phyloP scores from a whole-genome alignment of 2,797 vertebrate species.

The Oophaga sylvatica region DNA sequence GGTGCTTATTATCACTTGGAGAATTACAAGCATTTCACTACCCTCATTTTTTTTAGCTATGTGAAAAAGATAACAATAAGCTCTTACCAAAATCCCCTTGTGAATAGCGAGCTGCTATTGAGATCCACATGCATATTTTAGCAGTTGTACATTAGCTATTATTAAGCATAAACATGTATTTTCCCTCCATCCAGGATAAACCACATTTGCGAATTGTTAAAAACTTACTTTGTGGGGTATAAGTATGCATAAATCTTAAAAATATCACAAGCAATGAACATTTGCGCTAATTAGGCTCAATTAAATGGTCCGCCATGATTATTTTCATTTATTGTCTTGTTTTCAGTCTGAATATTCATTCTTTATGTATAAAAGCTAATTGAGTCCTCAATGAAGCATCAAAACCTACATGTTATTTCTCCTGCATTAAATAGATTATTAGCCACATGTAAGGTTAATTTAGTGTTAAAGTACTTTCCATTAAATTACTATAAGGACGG shows the following conservation, averaged over 20 bases:
- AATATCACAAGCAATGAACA: slow-evolving; percentile 51
- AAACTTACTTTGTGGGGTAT: slow-evolving; percentile 45
- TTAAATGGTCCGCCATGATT: slow-evolving; percentile 56
- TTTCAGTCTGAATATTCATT: slow-evolving; percentile 57
- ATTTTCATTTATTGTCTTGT: slow-evolving; percentile 61
- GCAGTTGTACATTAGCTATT: slow-evolving; percentile 42
- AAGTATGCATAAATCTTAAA: slow-evolving; percentile 54
- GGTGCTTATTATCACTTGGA: background rate
- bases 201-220: slow-evolving; percentile 46
- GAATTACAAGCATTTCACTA: slow-evolving; percentile 30
- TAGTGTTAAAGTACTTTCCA: slow-evolving; percentile 63
- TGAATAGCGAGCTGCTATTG: slow-evolving; percentile 16
- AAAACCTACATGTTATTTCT: slow-evolving; percentile 62
- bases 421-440: slow-evolving; percentile 63
- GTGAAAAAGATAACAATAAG: slow-evolving; percentile 42
- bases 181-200: slow-evolving; percentile 23
- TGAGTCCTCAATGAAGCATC: slow-evolving; percentile 61
- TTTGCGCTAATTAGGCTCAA: slow-evolving; percentile 57
- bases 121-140: slow-evolving; percentile 56
- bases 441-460: slow-evolving; percentile 62
- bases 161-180: slow-evolving; percentile 53
- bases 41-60: slow-evolving; percentile 21
- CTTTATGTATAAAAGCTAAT: slow-evolving; percentile 59
- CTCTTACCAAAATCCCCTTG: slow-evolving; percentile 9
- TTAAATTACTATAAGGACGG: slow-evolving; percentile 58